phyloP scores from a whole-genome alignment of 2,113 vertebrate genomes.

The Rhagologus leucostigma region DNA sequence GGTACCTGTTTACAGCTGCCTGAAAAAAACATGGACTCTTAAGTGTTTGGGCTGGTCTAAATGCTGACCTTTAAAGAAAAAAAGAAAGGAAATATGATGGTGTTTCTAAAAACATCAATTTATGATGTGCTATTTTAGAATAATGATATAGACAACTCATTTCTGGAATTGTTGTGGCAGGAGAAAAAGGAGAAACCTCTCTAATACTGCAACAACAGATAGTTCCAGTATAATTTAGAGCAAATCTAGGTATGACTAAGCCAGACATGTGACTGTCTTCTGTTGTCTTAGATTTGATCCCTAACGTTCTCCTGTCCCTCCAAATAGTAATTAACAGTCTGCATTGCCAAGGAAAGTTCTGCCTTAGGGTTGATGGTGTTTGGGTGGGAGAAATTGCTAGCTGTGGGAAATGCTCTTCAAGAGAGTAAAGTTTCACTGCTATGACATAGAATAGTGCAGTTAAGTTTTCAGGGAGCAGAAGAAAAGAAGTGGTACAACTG shows the following conservation, averaged over 20 bases:
- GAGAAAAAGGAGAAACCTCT: not conserved
- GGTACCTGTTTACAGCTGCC: not conserved
- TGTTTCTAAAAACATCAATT: not conserved
- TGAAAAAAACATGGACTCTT: not conserved
- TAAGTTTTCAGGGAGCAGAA: not conserved
- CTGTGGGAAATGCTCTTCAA: not conserved
- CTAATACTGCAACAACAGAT: not conserved
- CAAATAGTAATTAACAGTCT: not conserved
- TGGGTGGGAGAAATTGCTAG: not conserved
- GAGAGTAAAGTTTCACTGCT: not conserved
- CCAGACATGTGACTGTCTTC: not conserved
- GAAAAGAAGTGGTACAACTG: not conserved
- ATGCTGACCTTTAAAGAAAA: not conserved
- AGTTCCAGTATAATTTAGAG: not conserved
- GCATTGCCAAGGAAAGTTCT: not conserved
- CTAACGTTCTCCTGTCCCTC: not conserved
- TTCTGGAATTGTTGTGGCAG: not conserved
- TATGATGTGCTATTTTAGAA: not conserved
- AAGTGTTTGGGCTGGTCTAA: not conserved
- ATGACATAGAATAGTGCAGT: accelerated
- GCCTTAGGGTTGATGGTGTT: not conserved
- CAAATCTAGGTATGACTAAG: not conserved
- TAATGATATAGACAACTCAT: not conserved
- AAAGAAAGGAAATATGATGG: not conserved
- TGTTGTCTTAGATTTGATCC: not conserved